These are phyloP conservation scores for Scomber colias DNA, from an alignment of 2,113 vertebrate species.

Conservation along the genomic window DNA sequence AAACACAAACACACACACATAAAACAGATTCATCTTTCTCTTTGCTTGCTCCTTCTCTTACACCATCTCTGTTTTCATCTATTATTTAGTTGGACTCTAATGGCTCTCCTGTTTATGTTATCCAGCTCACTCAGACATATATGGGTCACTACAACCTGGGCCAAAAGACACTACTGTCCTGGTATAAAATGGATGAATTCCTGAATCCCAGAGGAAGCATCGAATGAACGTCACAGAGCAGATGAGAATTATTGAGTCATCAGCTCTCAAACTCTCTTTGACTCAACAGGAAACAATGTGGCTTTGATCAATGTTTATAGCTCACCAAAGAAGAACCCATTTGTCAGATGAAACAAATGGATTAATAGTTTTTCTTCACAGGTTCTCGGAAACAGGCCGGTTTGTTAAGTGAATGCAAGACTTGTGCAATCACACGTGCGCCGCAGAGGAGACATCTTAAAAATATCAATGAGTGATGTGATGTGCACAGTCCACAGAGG, in stretches of 20 bases:
- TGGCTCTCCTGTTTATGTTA: conserved; percentile 37
- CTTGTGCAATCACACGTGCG: not conserved
- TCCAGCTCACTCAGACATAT: conserved; percentile 42
- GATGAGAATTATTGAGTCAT: conserved; percentile 44
- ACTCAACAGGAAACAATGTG: conserved; percentile 42
- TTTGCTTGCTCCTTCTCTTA: not conserved
- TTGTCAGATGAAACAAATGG: conserved; percentile 30
- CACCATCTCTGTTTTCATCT: conserved; percentile 34
- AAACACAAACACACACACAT: not conserved
- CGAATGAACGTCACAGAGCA: conserved; percentile 15
- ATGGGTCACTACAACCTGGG: conserved; percentile 55
- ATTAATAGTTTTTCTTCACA: not conserved
- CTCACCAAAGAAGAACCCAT: conserved; percentile 8
- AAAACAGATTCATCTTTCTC: not conserved
- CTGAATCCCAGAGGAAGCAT: not conserved
- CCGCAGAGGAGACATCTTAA: conserved; percentile 1
- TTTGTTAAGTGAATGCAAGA: conserved; percentile 10
- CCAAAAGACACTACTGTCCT: conserved; percentile 20
- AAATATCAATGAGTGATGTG: not conserved
- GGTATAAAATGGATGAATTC: conserved; percentile 34
- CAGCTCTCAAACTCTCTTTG: conserved; percentile 16
- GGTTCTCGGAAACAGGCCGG: conserved; percentile 12
- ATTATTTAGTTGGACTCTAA: conserved; percentile 59
- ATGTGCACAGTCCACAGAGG: not conserved
- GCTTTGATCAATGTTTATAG: conserved; percentile 39